Base-by-base conservation (phyloP, 1,140 invertebrate species). In the Thaumetopoea pityocampa region DNA sequence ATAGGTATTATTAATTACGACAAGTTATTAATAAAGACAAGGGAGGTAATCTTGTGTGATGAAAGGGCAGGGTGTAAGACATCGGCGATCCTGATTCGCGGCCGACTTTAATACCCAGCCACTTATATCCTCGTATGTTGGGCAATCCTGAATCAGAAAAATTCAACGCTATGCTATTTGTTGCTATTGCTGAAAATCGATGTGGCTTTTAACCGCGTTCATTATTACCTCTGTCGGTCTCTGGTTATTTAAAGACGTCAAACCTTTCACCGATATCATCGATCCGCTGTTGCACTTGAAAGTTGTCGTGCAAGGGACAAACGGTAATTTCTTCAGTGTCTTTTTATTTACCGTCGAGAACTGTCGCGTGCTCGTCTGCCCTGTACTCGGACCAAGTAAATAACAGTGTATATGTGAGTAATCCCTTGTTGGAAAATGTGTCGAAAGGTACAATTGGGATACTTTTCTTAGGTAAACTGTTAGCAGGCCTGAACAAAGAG, bases 401-500 rank as follows among this genome's bases (percentile, higher is more conserved):
- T 61, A 60, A 67, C 40, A 44, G 60, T 66, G 59, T 61, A 51
- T 45, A 28, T 40, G 48, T 57, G 46, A 60, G 60, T 60, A 49
- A 58, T 48, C 41, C 42, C 48, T 41, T 45, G 38, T 35, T 30
- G 53, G 41, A 37, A 44, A n/a, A n/a, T n/a, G n/a, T 44, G 53
- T 51, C 29, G 43, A 58, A 51, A 53, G 56, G 57, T 51, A 54
- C 53, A 55, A 58, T 44, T 57, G 47, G 57, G 67, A 77, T 57
- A 67, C 71, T 68, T 67, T 69, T 65, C 48, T 50, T 59, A 77
- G 68, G 68, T 80, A 80, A 76, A 64, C 53, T 50, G 54, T 66
- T 59, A 54, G 43, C 56, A 63, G 51, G 45, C 45, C 35, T 47
- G 47, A 60, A 72, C 71, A 81, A 77, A 79, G 78, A 76, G 66